Percentiles rank a stretch among this genome's conserved stretches.
Evolutionary conservation across 2,113 vertebrate genomes (phyloP).

Genomic region (Nothobranchius kuhntae): DNA sequence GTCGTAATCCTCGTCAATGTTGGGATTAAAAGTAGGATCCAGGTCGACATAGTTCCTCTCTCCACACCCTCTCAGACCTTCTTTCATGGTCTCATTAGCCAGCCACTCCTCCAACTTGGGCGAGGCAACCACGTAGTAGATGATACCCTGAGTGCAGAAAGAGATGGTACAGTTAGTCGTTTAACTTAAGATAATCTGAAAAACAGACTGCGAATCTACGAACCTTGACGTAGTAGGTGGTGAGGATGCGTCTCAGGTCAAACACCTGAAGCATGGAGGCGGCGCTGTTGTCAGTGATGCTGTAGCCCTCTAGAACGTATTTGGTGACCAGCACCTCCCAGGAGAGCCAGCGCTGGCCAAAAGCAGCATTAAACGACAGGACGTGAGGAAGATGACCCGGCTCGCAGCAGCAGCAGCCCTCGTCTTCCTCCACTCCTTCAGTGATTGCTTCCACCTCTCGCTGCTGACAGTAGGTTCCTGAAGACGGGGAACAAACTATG

Average conservation of each 20-base stretch:
- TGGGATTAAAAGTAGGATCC: slow-evolving; percentile 98
- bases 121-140: slow-evolving; percentile 94
- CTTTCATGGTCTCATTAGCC: slow-evolving; percentile 94
- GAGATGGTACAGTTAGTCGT: neutral
- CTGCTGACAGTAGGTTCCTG: slow-evolving; percentile 92
- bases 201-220: neutral
- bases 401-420: slow-evolving; percentile 92
- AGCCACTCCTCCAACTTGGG: slow-evolving; percentile 96
- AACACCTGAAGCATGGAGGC: slow-evolving; percentile 94
- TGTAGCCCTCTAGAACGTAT: slow-evolving; percentile 91
- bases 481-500: neutral
- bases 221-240: slow-evolving; percentile 93
- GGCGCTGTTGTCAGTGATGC: slow-evolving; percentile 91
- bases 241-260: slow-evolving; percentile 89
- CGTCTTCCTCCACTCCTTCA: slow-evolving; percentile 90
- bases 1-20: slow-evolving; percentile 98
- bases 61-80: slow-evolving; percentile 87
- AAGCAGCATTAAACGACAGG: slow-evolving; percentile 90
- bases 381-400: slow-evolving; percentile 88
- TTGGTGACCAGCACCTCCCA: slow-evolving; percentile 93
- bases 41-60: slow-evolving; percentile 97
- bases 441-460: slow-evolving; percentile 93
- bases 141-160: slow-evolving; percentile 85
- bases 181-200: no score
- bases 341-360: slow-evolving; percentile 91